Evolutionary conservation across 2,888 invertebrate genomes (phyloP), one percentile per base, ranked within the genome.

Genomic region (Trichacis sp.): DNA sequence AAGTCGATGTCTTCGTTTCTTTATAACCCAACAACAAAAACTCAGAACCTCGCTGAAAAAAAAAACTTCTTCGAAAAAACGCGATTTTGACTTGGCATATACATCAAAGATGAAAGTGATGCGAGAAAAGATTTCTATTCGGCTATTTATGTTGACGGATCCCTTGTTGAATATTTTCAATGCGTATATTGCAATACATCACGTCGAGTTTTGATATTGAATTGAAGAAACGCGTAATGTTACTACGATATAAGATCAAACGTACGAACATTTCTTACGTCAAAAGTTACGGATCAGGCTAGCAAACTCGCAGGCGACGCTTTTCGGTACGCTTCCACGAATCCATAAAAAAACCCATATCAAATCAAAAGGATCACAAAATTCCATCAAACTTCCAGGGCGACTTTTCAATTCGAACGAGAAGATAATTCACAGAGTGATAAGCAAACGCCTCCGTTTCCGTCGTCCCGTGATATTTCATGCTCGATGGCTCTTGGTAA

Each of bases 131-230:
- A 50, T 60, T 67, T 59, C 54, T 60, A 51, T 53, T 63, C 43
- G 46, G 38, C 30, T 60, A 58, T 64, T 64, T 56, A 61, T 42
- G 54, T 64, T 68, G 64, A 68, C 53, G 54, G 60, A 64, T 68
- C 46, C 45, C 46, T 53, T 60, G 45, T 54, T 38, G 43, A 45
- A 55, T 48, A 48, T 19, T 47, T 54, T 50, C 52, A 48, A 46
- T 49, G 47, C 61, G 51, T 53, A 61, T 50, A 68, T 38, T 18
- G 52, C 55, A 40, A 63, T 70, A 60, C 57, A 67, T 76, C 72
- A 76, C 72, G 64, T 59, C 53, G 61, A 57, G 66, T 71, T 70
- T 64, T 62, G 63, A 70, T 70, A 67, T 73, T 76, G 76, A 72
- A 73, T 58, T 24, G 57, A 66, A 73, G 73, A 73, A 74, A 74